Base-by-base conservation (phyloP, 2,797 vertebrate species). In the Semotilus atromaculatus region DNA sequence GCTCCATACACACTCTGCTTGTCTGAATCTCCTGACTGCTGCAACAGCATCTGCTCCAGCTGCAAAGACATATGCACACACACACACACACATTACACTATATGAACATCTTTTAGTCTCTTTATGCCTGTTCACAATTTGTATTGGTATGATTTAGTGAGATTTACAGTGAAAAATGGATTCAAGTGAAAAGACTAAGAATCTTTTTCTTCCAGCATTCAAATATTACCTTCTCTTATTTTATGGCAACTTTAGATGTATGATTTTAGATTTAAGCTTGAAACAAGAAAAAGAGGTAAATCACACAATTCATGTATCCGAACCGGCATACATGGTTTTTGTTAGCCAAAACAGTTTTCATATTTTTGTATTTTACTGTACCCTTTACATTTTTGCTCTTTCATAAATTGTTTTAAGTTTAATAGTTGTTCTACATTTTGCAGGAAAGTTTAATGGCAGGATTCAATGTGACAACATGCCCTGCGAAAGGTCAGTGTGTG, bases 11-110 rank as follows among this genome's bases (percentile, higher is more conserved):
- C 58, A 11, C 90, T 90, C 73, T 93, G 92, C 87, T 91, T 93
- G 78, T 95, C 93, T 18, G 91, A 92, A 78, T 94, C 94, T 58
- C 60, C 87, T 23, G 93, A 89, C 77, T 92, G 93, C 68, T 91
- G 67, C 79, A 85, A 82, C 86, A 94, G 88, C 85, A 92, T 92
- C 85, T 94, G 93, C 89, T 96, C 94, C 31, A 96, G 91, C 95
- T 96, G 89, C 36, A 81, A 68, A 77, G 13, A 86, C 29, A 88
- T 19, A 83, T 51, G 68, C 53, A 62, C 36, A 75, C 60, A 67
- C 36, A 75, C 53, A 62, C 36, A 75, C 60, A 67, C 36, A 75
- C 19, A 64, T 26, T 64, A 21, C 18, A 81, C 48, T 18, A 31
- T n/a, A 51, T 68, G 31, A 67, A 53, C 43, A 67, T 19, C 19